Base-by-base conservation (phyloP, 1,140 invertebrate species). In the Myzus persicae region DNA sequence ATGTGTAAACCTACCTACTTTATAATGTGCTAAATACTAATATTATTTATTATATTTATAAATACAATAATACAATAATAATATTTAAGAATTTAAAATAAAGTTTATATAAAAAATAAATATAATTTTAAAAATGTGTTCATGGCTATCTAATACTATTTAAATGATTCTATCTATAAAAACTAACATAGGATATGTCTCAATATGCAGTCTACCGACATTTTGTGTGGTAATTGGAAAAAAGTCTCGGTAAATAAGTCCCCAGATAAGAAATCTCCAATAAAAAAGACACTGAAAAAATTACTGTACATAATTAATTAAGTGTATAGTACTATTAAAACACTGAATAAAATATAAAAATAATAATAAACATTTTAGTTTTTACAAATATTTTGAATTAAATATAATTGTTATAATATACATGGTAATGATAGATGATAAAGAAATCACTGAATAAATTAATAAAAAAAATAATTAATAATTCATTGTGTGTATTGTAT, bases 81-180 rank as follows among this genome's bases (percentile, higher is more conserved):
- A n/a, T 31, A 44, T 18, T 85, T 44, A 85, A 85, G n/a, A n/a
- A 85, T 85, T 11, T 18, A 44, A 31, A 42, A 18, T 76, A 76
- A 18, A 18, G 38, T 2, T 38, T 38, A 38, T 38, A 38, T 18
- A 82, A 82, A 82, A 22, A 82, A 38, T 38, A 82, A 20, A 36
- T 18, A n/a, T 88, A 88, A 88, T 88, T 88, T 31, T 20, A 48
- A n/a, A 5, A 88, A 88, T 88, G 85, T 46, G n/a, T 36, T 88
- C 7, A 88, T 48, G 31, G 20, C 26, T n/a, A n/a, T 46, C 24
- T 84, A 88, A n/a, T n/a, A 36, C 31, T 48, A 88, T 88, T 88
- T 88, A 2, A 11, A 84, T 88, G 31, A 46, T 88, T 46, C 85
- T 88, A 46, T 46, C 20, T 48, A 88, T 46, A 36, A 88, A 6